Conservation (phyloP, 2,113 vertebrate species). For the Madoqua kirkii region DNA sequence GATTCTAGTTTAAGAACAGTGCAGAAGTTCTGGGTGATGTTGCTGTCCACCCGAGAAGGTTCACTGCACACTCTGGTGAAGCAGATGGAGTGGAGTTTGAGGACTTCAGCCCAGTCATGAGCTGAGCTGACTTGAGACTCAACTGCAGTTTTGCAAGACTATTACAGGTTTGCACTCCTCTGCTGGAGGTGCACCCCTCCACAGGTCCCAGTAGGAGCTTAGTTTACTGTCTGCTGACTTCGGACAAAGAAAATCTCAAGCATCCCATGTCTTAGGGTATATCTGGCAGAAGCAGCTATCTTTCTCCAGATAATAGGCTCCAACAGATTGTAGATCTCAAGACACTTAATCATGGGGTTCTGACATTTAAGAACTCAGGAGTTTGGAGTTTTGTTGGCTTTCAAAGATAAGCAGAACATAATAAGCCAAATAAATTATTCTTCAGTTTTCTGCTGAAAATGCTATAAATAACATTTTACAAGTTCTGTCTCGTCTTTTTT, state of each 20-base stretch:
- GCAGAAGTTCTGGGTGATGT: background rate
- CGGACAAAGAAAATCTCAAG: background rate
- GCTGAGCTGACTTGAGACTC: background rate
- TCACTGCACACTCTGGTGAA: background rate
- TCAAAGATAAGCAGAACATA: conserved; percentile 41
- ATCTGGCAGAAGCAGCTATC: conserved; percentile 9
- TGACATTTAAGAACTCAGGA: conserved; percentile 55
- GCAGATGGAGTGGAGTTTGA: background rate
- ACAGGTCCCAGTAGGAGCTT: background rate
- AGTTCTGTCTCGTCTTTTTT: conserved; percentile 37
- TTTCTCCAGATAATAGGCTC: conserved; percentile 22
- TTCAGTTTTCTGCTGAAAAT: conserved; percentile 31
- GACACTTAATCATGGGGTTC: conserved; percentile 44
- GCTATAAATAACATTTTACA: conserved; percentile 51
- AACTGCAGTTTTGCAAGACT: background rate
- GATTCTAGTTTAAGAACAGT: background rate
- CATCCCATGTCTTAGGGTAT: background rate
- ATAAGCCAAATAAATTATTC: conserved; percentile 44
- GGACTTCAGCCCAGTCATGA: background rate
- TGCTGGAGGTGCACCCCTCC: accelerated
- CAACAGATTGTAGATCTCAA: conserved; percentile 48
- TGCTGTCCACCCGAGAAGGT: background rate
- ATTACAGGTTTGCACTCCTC: background rate
- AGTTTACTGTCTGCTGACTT: background rate
- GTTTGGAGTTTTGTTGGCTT: conserved; percentile 36